Evolutionary conservation across 2,797 vertebrate genomes (phyloP), one percentile per base, ranked within the genome.

Genomic region (Sebastes goodei): DNA sequence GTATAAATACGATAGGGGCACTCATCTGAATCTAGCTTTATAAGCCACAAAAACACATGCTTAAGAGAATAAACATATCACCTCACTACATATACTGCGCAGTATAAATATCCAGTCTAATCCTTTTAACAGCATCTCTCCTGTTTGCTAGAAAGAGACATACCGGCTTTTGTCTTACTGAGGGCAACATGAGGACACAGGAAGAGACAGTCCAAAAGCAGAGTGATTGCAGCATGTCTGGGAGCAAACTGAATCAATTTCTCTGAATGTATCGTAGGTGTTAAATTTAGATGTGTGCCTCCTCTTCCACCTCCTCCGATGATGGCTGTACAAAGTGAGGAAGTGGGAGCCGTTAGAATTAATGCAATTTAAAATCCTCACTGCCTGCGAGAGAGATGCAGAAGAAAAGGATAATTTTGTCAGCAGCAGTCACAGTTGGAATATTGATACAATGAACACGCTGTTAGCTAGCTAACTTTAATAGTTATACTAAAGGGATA

Each of bases 181-280:
- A 71, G 56, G 62, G 55, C 61, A 69, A 67, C 56, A 60, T 12
- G 38, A 64, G 79, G 73, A 87, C 60, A 74, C 10, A 6, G 17
- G 42, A 57, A 29, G 76, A 72, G 68, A 27, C 6, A 2, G n/a
- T 64, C 30, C 35, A 71, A 38, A 67, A 46, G 69, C 76, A 55
- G 38, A 67, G 46, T 56, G 63, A 75, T 81, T 68, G 25, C 53
- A 57, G 53, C 55, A 60, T 32, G 69, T 76, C 49, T 57, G 35
- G 8, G 60, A 67, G 17, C 56, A 71, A 66, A 72, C n/a, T 71
- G 14, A 75, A 78, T 81, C 30, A 46, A 46, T 74, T 76, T 67
- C 69, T 71, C 27, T 29, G n/a, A 74, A 73, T 56, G 14, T 59
- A 38, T 60, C 2, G 2, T 42, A 56, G 67, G 71, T 72, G 73